Conservation (phyloP, 2,888 invertebrate species). For the Dicyrtomina minuta region DNA sequence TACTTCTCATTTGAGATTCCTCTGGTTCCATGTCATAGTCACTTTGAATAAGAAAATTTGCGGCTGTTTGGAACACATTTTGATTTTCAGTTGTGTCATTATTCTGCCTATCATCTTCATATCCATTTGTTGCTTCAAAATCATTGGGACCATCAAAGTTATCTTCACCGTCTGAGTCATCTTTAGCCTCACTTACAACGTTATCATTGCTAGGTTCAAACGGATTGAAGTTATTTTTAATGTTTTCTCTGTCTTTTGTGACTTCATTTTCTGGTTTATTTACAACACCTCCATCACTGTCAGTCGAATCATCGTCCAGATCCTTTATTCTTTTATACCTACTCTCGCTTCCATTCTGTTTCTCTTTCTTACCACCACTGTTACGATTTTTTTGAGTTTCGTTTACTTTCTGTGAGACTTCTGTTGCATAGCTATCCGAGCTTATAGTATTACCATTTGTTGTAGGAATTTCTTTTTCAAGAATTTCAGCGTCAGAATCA, state of each 20-base stretch:
- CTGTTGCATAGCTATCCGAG: no score
- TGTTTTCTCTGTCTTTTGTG: not conserved
- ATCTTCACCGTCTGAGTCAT: not conserved
- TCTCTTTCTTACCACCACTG: no score
- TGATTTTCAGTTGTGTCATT: not conserved
- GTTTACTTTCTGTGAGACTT: no score
- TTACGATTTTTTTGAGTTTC: no score
- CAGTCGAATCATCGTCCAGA: no score
- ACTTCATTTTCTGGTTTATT: no score
- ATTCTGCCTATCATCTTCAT: not conserved
- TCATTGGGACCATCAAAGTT: not conserved
- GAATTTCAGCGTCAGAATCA: not conserved
- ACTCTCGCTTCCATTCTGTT: no score
- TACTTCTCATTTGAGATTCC: conserved; percentile 15
- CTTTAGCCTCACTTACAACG: not conserved
- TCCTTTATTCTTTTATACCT: no score
- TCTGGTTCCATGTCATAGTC: conserved; percentile 25
- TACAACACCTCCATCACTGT: no score
- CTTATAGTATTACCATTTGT: no score
- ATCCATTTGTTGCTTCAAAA: not conserved
- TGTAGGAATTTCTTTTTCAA: no score
- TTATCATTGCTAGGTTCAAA: not conserved
- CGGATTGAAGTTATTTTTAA: no score
- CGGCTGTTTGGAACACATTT: not conserved
- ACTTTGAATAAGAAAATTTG: conserved; percentile 21